These are phyloP conservation scores for Andrena cerasifolii DNA, from an alignment of 1,140 invertebrate species.

Conservation along the genomic window DNA sequence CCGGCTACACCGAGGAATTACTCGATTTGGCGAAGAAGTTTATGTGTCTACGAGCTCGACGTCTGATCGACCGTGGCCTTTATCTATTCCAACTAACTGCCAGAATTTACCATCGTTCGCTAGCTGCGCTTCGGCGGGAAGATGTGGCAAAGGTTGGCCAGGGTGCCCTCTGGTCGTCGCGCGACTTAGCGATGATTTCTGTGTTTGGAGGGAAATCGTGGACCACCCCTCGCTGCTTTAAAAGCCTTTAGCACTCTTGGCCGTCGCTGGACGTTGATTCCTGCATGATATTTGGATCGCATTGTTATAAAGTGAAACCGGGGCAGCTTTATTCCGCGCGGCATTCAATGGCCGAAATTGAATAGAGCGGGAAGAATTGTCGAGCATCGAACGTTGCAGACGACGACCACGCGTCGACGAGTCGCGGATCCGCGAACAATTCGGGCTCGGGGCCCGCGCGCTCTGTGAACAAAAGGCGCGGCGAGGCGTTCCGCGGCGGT, in stretches of 20 bases:
- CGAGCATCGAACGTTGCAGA: neutral
- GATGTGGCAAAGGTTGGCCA: neutral
- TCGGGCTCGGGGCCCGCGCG: neutral
- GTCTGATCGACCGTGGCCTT: constrained; percentile 35
- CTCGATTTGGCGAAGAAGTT: constrained; percentile 29
- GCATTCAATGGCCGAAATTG: neutral
- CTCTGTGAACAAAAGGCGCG: constrained; percentile 24
- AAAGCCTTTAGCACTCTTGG: too few species aligned
- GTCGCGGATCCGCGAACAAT: constrained; percentile 1
- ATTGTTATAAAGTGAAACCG: too few species aligned
- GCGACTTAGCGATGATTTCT: too few species aligned
- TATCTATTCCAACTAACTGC: neutral
- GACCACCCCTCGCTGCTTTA: too few species aligned
- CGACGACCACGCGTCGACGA: neutral
- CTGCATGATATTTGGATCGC: too few species aligned
- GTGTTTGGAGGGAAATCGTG: too few species aligned
- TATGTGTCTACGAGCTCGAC: constrained; percentile 18
- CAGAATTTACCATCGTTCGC: constrained; percentile 2
- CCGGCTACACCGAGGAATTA: constrained; percentile 2
- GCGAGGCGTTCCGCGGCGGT: constrained; percentile 46
- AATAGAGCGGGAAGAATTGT: neutral
- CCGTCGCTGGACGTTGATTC: too few species aligned
- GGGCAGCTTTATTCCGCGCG: too few species aligned
- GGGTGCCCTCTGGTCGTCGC: neutral
- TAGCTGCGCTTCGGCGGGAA: neutral